Evolutionary conservation across 2,888 invertebrate genomes (phyloP).

Genomic region (Caenorhabditis macrosperma): DNA sequence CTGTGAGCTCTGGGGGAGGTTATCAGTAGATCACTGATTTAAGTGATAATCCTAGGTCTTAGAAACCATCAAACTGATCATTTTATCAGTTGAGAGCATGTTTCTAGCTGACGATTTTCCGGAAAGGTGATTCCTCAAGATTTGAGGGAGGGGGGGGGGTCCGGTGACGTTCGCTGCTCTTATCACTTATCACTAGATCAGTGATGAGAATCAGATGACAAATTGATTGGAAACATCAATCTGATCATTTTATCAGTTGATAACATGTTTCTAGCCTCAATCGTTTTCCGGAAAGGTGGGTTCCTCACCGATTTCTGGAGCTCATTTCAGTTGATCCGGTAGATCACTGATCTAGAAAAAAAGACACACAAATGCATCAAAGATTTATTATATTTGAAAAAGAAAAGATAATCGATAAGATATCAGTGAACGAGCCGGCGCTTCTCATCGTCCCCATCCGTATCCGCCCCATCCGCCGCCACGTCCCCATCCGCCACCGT

Average conservation of each 20-base stretch:
- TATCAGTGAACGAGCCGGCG: too few species aligned
- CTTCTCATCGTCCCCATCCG: slow-evolving; percentile 2
- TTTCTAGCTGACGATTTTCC: too few species aligned
- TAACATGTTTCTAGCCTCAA: not conserved
- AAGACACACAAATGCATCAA: not conserved
- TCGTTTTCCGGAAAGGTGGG: not conserved
- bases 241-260: slow-evolving; percentile 1
- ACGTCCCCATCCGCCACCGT: slow-evolving; percentile 20
- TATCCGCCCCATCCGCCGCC: not conserved
- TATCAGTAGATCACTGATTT: too few species aligned
- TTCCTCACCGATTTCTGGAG: not conserved
- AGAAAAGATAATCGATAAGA: not conserved
- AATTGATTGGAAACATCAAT: not conserved
- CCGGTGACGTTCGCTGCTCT: too few species aligned
- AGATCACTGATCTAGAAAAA: not conserved
- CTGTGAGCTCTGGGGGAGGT: too few species aligned
- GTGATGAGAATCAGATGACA: not conserved
- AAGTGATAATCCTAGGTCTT: too few species aligned
- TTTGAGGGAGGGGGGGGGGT: too few species aligned
- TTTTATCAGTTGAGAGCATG: too few species aligned
- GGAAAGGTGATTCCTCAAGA: too few species aligned
- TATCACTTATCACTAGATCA: not conserved
- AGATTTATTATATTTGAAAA: not conserved
- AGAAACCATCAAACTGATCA: not conserved
- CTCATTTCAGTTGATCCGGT: too few species aligned